phyloP scores from a whole-genome alignment of 2,797 vertebrate genomes.

The Ispidina picta region DNA sequence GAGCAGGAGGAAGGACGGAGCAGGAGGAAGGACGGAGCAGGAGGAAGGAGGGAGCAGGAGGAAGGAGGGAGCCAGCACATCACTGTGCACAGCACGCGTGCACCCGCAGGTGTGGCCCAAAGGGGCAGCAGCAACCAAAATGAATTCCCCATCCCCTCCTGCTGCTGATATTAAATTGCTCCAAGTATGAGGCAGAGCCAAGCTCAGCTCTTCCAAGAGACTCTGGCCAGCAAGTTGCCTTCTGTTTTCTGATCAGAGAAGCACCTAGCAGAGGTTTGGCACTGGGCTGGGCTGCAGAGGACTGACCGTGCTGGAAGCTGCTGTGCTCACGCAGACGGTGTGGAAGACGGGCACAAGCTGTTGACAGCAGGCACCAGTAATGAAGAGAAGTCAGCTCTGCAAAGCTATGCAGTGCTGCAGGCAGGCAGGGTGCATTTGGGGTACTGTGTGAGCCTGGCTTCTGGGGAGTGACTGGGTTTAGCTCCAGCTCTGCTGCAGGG shows the following conservation, averaged over 20 bases:
- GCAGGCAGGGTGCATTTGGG: not conserved
- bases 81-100: rapidly evolving
- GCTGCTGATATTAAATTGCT: constrained; percentile 21
- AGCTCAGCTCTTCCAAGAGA: not conserved
- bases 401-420: not conserved
- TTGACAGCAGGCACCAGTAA: not conserved
- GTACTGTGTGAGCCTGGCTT: not conserved
- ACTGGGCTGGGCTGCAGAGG: not conserved
- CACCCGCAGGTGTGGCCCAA: not conserved
- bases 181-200: not conserved
- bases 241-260: not conserved
- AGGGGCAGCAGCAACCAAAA: constrained; percentile 7
- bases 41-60: not conserved
- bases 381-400: not conserved
- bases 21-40: not conserved
- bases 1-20: not conserved
- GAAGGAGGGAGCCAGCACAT: not conserved
- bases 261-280: not conserved
- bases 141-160: constrained; percentile 23
- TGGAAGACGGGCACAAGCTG: not conserved
- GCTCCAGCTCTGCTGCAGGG: not conserved
- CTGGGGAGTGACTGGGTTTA: not conserved
- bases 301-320: not conserved
- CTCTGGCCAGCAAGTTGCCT: not conserved
- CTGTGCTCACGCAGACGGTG: rapidly evolving